phyloP scores from a whole-genome alignment of 2,113 vertebrate species.

The Cyphomyrus plagiostoma region DNA sequence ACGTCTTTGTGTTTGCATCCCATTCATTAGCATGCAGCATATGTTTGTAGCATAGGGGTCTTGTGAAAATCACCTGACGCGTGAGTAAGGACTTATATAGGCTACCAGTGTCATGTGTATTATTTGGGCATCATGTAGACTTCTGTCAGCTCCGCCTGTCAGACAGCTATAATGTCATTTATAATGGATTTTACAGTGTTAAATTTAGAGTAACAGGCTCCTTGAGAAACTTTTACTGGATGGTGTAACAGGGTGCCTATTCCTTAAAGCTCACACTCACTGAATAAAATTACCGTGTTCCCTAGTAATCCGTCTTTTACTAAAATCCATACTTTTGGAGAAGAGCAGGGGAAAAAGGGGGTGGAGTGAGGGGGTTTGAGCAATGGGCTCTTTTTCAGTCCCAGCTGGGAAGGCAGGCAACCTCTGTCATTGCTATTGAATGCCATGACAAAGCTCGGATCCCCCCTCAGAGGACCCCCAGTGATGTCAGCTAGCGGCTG shows the following conservation, averaged over 20 bases:
- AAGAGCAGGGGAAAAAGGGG: conserved; percentile 18
- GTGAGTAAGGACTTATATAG: not conserved
- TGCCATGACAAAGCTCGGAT: conserved; percentile 35
- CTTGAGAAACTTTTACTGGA: not conserved
- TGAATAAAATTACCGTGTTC: conserved; percentile 15
- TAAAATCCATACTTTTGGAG: conserved; percentile 30
- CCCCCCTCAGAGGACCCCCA: conserved; percentile 64
- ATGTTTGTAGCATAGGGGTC: not conserved
- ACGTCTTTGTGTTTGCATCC: not conserved
- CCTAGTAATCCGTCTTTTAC: conserved; percentile 24
- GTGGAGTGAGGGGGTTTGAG: not conserved
- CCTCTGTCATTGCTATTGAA: not conserved
- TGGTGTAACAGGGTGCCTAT: not conserved
- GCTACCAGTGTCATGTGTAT: not conserved
- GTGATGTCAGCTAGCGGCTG: conserved; percentile 61
- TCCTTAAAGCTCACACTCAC: not conserved
- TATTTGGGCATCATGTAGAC: not conserved
- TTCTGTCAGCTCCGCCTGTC: not conserved
- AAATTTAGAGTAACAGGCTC: not conserved
- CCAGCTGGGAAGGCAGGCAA: not conserved
- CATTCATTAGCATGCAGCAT: not conserved
- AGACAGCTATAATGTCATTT: not conserved
- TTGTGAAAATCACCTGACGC: not conserved
- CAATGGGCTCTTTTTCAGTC: conserved; percentile 21
- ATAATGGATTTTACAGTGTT: not conserved